Conservation (phyloP, 1,140 invertebrate species). For the Heliconius himera region DNA sequence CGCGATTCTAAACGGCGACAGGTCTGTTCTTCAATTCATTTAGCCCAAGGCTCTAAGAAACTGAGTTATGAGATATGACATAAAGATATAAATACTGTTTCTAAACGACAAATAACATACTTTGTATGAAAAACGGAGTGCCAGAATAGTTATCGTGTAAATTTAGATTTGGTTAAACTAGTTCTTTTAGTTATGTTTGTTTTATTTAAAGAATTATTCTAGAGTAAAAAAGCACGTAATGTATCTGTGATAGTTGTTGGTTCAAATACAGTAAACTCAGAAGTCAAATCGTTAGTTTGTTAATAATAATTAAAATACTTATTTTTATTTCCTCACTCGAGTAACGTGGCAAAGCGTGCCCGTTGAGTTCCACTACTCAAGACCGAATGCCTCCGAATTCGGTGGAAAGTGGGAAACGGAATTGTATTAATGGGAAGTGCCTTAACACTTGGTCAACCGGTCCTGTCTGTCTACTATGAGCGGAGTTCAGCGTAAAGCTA, state of each 20-base stretch:
- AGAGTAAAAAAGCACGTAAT: no score
- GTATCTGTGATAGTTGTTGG: no score
- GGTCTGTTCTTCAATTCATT: conserved; percentile 21
- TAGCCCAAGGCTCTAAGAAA: conserved; percentile 26
- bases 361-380: no score
- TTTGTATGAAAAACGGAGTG: conserved; percentile 37
- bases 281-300: not conserved
- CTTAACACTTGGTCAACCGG: no score
- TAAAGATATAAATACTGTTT: conserved; percentile 44
- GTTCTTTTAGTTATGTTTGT: not conserved
- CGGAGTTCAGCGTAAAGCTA: no score
- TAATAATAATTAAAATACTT: no score
- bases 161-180: not conserved
- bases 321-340: no score
- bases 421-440: not conserved
- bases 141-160: not conserved
- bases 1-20: conserved; percentile 19
- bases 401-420: no score
- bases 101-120: conserved; percentile 45
- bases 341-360: no score
- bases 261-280: no score
- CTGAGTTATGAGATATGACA: conserved; percentile 44
- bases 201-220: not conserved
- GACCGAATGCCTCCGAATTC: no score
- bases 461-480: no score